Conservation (phyloP, 2,888 invertebrate genomes). For the Acanthosoma haemorrhoidale region DNA sequence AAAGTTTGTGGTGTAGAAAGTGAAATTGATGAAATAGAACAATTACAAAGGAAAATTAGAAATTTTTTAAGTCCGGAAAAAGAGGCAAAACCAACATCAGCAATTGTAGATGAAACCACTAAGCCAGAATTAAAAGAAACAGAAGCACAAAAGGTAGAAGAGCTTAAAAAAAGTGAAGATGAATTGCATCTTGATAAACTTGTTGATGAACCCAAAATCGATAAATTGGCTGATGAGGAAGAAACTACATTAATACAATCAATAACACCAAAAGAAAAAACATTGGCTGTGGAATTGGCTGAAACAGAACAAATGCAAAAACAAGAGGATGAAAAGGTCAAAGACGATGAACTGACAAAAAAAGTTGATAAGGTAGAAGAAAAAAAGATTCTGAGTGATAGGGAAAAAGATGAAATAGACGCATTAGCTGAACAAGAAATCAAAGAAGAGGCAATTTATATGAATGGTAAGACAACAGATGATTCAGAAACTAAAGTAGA, state of each 20-base stretch:
- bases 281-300: constrained; percentile 16
- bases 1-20: too few relatives aligned
- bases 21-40: too few relatives aligned
- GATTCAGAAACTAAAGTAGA: neutral
- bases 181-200: too few relatives aligned
- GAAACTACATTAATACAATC: constrained; percentile 27
- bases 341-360: neutral
- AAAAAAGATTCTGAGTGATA: neutral
- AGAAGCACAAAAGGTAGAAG: neutral
- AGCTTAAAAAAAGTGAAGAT: neutral
- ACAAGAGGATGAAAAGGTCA: neutral
- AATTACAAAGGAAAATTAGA: too few relatives aligned
- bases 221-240: neutral
- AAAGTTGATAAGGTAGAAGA: neutral
- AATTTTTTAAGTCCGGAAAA: neutral
- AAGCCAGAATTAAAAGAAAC: neutral
- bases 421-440: neutral
- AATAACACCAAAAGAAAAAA: constrained; percentile 19
- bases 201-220: neutral
- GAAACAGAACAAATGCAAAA: neutral
- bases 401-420: neutral
- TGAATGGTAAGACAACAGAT: neutral
- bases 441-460: neutral
- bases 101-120: neutral
- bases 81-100: neutral